A percentile compares a stretch with the other conserved stretches of the same genome.
Evolutionary conservation across 2,797 vertebrate genomes (phyloP).

Genomic region (Alexandromys oeconomus): DNA sequence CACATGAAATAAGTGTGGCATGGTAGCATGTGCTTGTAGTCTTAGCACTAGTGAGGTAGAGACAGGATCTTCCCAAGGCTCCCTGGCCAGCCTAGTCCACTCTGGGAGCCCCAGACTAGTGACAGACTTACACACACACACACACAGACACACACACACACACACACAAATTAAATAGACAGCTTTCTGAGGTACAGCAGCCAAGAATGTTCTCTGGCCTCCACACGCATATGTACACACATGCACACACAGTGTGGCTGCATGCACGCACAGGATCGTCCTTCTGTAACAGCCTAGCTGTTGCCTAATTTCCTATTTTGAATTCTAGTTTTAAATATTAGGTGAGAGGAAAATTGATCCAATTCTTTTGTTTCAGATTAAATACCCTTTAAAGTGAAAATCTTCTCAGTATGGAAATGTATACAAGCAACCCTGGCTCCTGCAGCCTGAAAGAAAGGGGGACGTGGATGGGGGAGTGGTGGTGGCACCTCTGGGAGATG

Average conservation of each 20-base stretch:
- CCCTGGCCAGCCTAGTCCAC: not conserved
- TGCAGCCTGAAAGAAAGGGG: not conserved
- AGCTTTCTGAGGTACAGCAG: not conserved
- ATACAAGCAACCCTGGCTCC: not conserved
- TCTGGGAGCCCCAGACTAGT: not conserved
- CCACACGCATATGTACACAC: not conserved
- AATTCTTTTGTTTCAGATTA: conserved; percentile 33
- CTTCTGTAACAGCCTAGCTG: not conserved
- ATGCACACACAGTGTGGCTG: not conserved
- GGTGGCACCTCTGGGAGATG: not conserved
- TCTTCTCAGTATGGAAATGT: not conserved
- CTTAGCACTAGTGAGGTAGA: not conserved
- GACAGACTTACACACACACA: not conserved
- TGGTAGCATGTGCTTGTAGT: not conserved
- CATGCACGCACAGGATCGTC: not conserved
- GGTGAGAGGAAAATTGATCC: not conserved
- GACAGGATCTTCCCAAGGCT: not conserved
- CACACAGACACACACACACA: not conserved
- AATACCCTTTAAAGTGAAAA: not conserved
- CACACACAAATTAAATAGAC: not conserved
- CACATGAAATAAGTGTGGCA: not conserved
- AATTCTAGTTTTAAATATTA: conserved; percentile 41
- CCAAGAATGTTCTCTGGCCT: not conserved
- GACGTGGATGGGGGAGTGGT: not conserved
- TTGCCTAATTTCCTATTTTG: conserved; percentile 3